Conservation (phyloP, 2,113 vertebrate genomes). For the Paraplagusia blochii region DNA sequence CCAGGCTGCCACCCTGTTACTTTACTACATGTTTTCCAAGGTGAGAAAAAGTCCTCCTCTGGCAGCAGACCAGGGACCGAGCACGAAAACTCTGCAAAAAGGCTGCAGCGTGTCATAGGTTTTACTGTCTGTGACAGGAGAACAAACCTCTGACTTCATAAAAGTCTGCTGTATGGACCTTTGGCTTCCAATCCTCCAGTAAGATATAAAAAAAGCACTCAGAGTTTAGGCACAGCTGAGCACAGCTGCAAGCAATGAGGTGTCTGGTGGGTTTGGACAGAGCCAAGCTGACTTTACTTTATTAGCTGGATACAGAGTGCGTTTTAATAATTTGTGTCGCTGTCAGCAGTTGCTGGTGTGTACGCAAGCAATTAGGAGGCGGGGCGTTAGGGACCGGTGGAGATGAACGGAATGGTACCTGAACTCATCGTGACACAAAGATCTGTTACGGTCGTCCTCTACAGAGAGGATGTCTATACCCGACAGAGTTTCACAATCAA, state of each 20-base stretch:
- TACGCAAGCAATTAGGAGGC: not conserved
- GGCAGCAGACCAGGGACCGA: constrained; percentile 37
- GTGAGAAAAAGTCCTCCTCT: constrained; percentile 41
- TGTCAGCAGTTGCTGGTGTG: constrained; percentile 23
- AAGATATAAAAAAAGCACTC: constrained; percentile 4
- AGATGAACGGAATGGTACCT: constrained; percentile 6
- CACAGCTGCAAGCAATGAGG: constrained; percentile 60
- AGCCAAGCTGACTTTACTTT: constrained; percentile 39
- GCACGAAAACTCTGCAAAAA: constrained; percentile 33
- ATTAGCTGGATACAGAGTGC: constrained; percentile 34
- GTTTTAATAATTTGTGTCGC: constrained; percentile 17
- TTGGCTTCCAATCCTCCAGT: constrained; percentile 20
- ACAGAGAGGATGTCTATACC: constrained; percentile 10
- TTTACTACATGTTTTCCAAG: constrained; percentile 55
- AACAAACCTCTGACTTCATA: constrained; percentile 14
- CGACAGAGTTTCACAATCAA: constrained; percentile 20
- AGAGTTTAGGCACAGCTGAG: constrained; percentile 53
- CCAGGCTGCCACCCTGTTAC: constrained; percentile 45
- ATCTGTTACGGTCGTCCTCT: constrained; percentile 9
- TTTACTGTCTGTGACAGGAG: constrained; percentile 25
- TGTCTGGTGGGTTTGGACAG: constrained; percentile 38
- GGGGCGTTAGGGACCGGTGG: not conserved
- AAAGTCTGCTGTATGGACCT: constrained; percentile 40
- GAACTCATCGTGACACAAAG: constrained; percentile 15
- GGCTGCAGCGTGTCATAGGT: constrained; percentile 26